Base-by-base conservation (phyloP, 2,888 invertebrate genomes). In the Meandrusa payeni region DNA sequence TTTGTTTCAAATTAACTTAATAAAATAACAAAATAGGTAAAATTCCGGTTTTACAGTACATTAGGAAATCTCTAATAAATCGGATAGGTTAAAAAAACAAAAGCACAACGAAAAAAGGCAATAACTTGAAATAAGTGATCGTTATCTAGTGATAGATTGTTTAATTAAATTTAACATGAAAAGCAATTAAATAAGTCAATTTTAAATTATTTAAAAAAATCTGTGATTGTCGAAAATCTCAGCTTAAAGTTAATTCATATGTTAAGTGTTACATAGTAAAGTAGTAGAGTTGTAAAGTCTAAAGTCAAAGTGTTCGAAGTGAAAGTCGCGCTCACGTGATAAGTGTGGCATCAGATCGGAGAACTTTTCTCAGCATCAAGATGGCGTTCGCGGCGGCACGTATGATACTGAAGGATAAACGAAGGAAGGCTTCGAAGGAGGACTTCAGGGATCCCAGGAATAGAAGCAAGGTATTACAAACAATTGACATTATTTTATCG, bases 371-470 rank as follows among this genome's bases (percentile, higher is more conserved):
- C 20, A 48, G 45, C 38, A 46, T 55, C 57, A 91, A 89, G 61
- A 94, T 94, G 94, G 94, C 94, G 76, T 94, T 94, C 73, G 94
- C 94, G 31, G 94, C 94, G 28, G 94, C 94, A 39, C 91, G 94
- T 40, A 94, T 94, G 94, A 94, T 94, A 64, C 87, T 94, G 57
- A 94, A 94, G 85, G 94, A 94, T 78, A 94, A 94, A 71, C 79
- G 94, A 59, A 88, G 94, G 68, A 94, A 94, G 90, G 89, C 93
- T 34, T 94, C 94, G 39, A 94, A 94, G 69, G 94, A 94, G 70
- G 94, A 94, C 76, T 93, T 93, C 81, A 88, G 91, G 45, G 89
- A 90, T 43, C 78, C 93, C 70, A 90, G 94, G 68, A 93, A 92
- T 67, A 90, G 93, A 71, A 94, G 94, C 92, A 94, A 94, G 94